phyloP scores from a whole-genome alignment of 2,113 vertebrate genomes.

The Clarias magur region DNA sequence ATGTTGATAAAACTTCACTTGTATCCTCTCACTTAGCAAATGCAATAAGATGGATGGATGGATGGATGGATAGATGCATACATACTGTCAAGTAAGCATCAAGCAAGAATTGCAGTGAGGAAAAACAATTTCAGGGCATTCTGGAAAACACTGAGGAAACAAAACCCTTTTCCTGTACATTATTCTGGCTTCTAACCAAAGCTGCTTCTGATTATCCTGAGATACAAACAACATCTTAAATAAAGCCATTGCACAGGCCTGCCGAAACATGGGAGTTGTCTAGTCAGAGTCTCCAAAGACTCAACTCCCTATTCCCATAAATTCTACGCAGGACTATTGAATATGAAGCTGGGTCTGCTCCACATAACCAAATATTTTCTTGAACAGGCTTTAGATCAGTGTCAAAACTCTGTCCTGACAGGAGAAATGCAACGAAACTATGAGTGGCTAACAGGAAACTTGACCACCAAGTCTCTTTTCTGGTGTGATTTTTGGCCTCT shows the following conservation, averaged over 20 bases:
- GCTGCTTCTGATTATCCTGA: conserved; percentile 72
- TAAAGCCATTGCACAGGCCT: conserved; percentile 68
- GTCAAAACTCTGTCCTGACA: conserved; percentile 50
- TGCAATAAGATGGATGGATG: background rate
- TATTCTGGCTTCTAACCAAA: conserved; percentile 29
- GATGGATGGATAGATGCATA: too few relatives aligned
- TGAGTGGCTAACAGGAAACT: conserved; percentile 60
- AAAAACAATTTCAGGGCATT: background rate
- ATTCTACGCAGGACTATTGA: conserved; percentile 74
- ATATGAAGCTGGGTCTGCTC: conserved; percentile 70
- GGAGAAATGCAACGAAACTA: conserved; percentile 65
- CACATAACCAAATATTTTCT: conserved; percentile 77
- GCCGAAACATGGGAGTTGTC: conserved; percentile 68
- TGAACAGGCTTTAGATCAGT: conserved; percentile 72
- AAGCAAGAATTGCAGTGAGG: too few relatives aligned
- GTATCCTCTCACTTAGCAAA: background rate
- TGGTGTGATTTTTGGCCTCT: conserved; percentile 56
- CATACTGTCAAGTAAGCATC: too few relatives aligned
- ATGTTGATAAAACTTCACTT: background rate
- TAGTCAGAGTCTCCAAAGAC: conserved; percentile 72
- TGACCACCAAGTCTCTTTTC: conserved; percentile 57
- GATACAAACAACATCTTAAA: conserved; percentile 74
- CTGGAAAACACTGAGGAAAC: background rate
- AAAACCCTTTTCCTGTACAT: background rate
- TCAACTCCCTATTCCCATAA: conserved; percentile 74